phyloP scores from a whole-genome alignment of 2,888 invertebrate genomes.

The Mycogona germanica region DNA sequence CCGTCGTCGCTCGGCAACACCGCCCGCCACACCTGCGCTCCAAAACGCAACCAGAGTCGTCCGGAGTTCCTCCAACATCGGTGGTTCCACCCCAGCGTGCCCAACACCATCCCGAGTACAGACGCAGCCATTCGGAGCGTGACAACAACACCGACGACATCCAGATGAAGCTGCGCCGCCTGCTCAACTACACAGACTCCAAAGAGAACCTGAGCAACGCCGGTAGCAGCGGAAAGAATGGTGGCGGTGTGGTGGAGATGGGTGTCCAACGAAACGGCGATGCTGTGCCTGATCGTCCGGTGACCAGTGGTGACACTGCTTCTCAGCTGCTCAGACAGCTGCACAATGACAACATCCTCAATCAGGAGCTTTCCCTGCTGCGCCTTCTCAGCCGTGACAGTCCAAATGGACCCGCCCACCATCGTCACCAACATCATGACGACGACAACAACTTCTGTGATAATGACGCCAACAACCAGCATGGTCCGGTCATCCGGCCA shows the following conservation, averaged over 20 bases:
- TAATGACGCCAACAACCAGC: not conserved
- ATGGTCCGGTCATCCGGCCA: slow-evolving; percentile 14
- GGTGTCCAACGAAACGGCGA: no score
- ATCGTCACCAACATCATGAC: no score
- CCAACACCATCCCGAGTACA: slow-evolving; percentile 24
- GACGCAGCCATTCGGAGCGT: slow-evolving; percentile 20
- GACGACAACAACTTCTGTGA: not conserved
- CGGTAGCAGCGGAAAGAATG: not conserved
- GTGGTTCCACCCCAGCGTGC: not conserved
- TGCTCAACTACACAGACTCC: slow-evolving; percentile 61
- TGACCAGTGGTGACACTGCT: not conserved
- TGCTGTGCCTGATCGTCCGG: not conserved
- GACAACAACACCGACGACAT: slow-evolving; percentile 42
- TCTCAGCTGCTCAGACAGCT: not conserved
- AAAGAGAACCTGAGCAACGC: slow-evolving; percentile 46
- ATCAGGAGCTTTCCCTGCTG: not conserved
- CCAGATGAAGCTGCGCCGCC: slow-evolving; percentile 61
- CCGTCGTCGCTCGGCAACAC: no score
- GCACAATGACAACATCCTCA: not conserved
- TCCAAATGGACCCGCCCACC: not conserved
- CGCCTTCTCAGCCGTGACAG: not conserved
- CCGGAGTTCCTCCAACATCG: slow-evolving; percentile 1
- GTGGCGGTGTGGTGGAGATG: not conserved
- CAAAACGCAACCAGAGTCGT: slow-evolving; percentile 17
- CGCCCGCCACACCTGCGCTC: slow-evolving; percentile 15